Evolutionary conservation across 2,113 vertebrate genomes (phyloP).

Genomic region (Macrotis lagotis): DNA sequence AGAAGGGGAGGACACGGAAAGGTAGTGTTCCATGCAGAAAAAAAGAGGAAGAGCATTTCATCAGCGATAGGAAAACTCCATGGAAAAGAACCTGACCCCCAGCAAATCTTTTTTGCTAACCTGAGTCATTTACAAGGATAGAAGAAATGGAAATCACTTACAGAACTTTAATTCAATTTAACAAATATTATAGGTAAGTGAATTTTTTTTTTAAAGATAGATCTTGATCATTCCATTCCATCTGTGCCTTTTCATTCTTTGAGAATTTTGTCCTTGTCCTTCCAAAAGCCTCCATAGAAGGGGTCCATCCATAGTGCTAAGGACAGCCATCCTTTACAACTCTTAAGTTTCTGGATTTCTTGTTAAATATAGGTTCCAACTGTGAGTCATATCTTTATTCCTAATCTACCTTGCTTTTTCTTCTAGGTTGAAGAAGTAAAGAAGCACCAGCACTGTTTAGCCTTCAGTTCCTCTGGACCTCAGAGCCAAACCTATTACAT

Average conservation of each 20-base stretch:
- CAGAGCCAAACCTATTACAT: constrained; percentile 98
- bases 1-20: neutral
- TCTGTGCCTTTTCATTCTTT: neutral
- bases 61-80: constrained; percentile 13
- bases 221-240: neutral
- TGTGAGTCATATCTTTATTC: neutral
- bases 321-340: neutral
- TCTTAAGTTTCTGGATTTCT: neutral
- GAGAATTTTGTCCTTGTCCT: neutral
- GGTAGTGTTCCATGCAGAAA: neutral
- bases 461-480: constrained; percentile 98
- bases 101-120: neutral
- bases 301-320: neutral
- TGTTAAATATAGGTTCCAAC: neutral
- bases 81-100: neutral
- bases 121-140: neutral
- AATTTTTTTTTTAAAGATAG: constrained; percentile 12
- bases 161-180: neutral
- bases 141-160: neutral
- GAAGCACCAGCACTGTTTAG: constrained; percentile 96
- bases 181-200: neutral
- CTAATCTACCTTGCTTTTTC: neutral
- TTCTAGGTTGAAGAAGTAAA: constrained; percentile 97
- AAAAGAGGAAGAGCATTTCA: constrained; percentile 33
- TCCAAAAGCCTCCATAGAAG: neutral